Percentiles rank a stretch among this genome's conserved stretches.
phyloP scores from a whole-genome alignment of 2,888 invertebrate genomes.

The Limenitis camilla region DNA sequence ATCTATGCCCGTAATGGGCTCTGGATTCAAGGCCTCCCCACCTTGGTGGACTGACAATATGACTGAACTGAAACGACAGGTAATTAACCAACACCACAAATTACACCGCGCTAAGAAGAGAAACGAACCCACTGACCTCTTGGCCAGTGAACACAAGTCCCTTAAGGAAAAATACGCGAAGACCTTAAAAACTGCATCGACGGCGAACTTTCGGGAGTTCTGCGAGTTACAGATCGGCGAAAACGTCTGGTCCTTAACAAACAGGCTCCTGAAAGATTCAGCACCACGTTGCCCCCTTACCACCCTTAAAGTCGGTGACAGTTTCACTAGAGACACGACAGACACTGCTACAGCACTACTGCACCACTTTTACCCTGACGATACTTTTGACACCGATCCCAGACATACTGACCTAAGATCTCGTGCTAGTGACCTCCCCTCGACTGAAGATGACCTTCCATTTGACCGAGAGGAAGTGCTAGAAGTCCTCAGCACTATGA shows the following conservation, averaged over 20 bases:
- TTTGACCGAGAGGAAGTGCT: background rate
- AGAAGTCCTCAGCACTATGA: background rate
- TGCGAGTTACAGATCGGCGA: constrained; percentile 20
- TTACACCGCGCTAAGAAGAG: no score
- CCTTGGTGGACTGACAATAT: no score
- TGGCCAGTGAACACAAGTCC: no score
- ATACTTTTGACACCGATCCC: background rate
- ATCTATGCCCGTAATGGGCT: no score
- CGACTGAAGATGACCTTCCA: constrained; percentile 19
- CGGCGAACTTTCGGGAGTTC: constrained; percentile 17
- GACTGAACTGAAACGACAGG: no score
- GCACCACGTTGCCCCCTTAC: background rate
- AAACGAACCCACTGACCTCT: no score
- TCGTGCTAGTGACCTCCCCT: no score
- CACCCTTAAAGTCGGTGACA: no score
- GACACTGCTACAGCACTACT: constrained; percentile 10
- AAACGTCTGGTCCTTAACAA: constrained; percentile 22
- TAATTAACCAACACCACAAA: no score
- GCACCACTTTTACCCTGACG: constrained; percentile 11
- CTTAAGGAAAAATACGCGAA: no score
- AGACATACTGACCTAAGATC: constrained; percentile 7
- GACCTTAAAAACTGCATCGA: no score
- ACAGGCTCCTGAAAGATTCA: constrained; percentile 11
- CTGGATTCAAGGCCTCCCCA: no score
- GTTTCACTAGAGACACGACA: background rate